Percentiles rank a stretch among this genome's conserved stretches.
Evolutionary conservation across 2,113 vertebrate genomes (phyloP).

Genomic region (Gulo gulo): DNA sequence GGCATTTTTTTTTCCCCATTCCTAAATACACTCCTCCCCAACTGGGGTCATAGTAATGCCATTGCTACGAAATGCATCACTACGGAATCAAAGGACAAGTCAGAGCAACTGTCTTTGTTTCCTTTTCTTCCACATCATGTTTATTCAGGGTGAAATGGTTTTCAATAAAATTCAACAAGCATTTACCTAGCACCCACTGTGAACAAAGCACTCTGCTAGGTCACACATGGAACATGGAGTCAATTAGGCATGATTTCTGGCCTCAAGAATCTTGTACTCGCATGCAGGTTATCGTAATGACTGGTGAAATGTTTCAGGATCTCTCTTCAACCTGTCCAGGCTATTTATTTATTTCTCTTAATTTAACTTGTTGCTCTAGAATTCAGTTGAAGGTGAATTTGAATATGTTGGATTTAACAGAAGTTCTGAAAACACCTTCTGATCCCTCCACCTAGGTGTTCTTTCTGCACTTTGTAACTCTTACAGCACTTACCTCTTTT

Average conservation of each 20-base stretch:
- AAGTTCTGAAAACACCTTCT: not conserved
- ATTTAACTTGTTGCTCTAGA: not conserved
- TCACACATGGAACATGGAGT: accelerated
- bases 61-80: not conserved
- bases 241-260: not conserved
- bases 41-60: not conserved
- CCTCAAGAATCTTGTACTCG: not conserved
- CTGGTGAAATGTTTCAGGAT: not conserved
- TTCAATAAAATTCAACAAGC: not conserved
- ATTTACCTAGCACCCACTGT: not conserved
- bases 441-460: not conserved
- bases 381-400: not conserved
- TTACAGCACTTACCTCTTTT: not conserved
- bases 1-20: not conserved
- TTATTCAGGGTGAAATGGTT: slow-evolving; percentile 3
- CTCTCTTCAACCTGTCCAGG: not conserved
- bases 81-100: not conserved
- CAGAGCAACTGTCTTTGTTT: not conserved
- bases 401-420: not conserved
- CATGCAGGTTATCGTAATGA: not conserved
- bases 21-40: slow-evolving; percentile 24
- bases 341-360: not conserved
- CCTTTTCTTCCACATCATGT: not conserved
- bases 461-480: not conserved
- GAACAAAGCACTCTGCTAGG: not conserved